Evolutionary conservation across 2,888 invertebrate species (phyloP).

Genomic region (Rhopalosiphum nymphaeae): DNA sequence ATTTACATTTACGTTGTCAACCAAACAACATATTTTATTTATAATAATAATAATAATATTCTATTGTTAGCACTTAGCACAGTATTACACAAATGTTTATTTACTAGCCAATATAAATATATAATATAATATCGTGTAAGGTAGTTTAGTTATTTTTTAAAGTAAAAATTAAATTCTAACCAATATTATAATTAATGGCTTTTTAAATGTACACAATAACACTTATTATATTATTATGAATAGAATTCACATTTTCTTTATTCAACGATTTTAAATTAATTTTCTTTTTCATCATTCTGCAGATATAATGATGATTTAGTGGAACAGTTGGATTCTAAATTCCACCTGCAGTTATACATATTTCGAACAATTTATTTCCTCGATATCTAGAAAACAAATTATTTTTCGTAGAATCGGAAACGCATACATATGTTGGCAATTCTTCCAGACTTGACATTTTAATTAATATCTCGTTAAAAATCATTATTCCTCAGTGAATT

Average conservation of each 20-base stretch:
- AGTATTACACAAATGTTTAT: background rate
- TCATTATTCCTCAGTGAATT: background rate
- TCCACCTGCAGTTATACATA: background rate
- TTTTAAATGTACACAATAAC: background rate
- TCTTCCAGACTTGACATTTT: background rate
- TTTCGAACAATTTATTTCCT: background rate
- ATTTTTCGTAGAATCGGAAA: background rate
- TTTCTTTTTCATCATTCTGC: background rate
- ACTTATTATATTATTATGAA: background rate
- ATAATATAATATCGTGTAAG: background rate
- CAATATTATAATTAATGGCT: background rate
- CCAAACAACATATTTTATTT: background rate
- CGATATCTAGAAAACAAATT: background rate
- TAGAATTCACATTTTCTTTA: background rate
- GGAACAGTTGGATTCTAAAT: background rate
- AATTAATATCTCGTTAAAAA: constrained; percentile 4
- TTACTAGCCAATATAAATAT: background rate
- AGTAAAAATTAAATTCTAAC: background rate
- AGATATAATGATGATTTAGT: background rate
- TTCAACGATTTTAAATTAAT: background rate
- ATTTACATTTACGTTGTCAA: too few relatives aligned
- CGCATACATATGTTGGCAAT: background rate
- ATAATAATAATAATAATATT: background rate
- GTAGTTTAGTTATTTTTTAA: background rate
- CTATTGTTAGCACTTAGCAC: background rate